Conservation (phyloP, 2,113 vertebrate species). For the Eclectus roratus region DNA sequence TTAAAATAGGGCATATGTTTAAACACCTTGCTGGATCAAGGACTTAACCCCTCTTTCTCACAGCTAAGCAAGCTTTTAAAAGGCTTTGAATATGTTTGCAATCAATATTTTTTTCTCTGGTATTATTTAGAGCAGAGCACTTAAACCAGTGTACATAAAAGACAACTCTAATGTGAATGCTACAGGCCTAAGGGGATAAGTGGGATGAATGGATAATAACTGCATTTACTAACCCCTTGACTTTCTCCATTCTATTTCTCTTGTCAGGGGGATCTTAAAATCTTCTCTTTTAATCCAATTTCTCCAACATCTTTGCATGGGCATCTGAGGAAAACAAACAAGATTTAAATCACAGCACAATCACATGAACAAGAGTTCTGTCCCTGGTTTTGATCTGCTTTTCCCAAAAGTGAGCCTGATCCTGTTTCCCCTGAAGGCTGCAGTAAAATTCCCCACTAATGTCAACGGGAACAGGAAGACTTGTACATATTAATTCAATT, state of each 20-base stretch:
- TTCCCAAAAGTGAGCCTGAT: neutral
- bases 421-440: neutral
- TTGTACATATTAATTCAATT: neutral
- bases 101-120: neutral
- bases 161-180: neutral
- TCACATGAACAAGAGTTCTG: neutral
- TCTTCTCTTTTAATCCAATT: neutral
- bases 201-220: neutral
- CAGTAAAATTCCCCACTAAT: neutral
- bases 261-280: neutral
- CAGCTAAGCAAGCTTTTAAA: neutral
- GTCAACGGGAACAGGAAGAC: neutral
- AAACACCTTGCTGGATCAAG: constrained; percentile 6
- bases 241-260: neutral
- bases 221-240: neutral
- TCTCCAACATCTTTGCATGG: neutral
- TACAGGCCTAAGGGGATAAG: neutral
- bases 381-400: neutral
- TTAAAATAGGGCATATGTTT: neutral
- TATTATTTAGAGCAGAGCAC: neutral
- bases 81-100: neutral
- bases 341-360: neutral
- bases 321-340: neutral
- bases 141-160: neutral
- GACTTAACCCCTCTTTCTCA: neutral